A percentile compares a stretch with the other conserved stretches of the same genome.
phyloP scores from a whole-genome alignment of 2,888 invertebrate species.

The Lypha dubia region DNA sequence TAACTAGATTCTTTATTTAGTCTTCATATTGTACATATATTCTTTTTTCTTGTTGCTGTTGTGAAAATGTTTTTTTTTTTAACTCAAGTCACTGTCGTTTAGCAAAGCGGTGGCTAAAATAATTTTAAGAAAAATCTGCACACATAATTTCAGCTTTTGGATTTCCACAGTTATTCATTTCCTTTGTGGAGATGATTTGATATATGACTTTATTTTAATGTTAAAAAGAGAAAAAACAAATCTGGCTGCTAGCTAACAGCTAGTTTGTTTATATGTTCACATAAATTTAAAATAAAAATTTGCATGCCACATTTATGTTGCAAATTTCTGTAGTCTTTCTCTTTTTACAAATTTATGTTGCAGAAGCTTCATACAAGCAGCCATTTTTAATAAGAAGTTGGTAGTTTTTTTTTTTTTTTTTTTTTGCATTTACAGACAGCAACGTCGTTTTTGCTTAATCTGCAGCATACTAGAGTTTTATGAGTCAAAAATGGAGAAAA shows the following conservation, averaged over 20 bases:
- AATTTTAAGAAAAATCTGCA: constrained; percentile 53
- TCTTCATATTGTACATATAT: background rate
- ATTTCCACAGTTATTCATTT: constrained; percentile 66
- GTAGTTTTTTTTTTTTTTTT: background rate
- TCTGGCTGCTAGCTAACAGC: background rate
- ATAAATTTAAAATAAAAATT: constrained; percentile 46
- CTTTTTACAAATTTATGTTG: constrained; percentile 18
- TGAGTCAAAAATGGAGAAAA: constrained; percentile 21
- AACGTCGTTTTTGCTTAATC: constrained; percentile 6
- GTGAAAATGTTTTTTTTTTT: constrained; percentile 13
- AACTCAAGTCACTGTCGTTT: constrained; percentile 47
- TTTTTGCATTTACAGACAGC: no score
- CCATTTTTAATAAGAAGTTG: constrained; percentile 41
- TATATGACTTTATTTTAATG: constrained; percentile 61
- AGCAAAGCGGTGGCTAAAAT: constrained; percentile 43
- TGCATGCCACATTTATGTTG: constrained; percentile 49
- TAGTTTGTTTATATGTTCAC: constrained; percentile 43
- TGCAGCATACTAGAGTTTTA: constrained; percentile 46
- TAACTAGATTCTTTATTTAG: background rate
- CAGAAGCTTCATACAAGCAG: constrained; percentile 11
- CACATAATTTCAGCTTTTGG: constrained; percentile 63
- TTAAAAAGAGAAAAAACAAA: no score
- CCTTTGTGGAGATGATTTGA: constrained; percentile 65
- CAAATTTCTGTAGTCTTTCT: constrained; percentile 10
- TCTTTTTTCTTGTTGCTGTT: background rate